These are phyloP conservation scores for Empis stercorea DNA, from an alignment of 2,888 invertebrate genomes.

Conservation along the genomic window DNA sequence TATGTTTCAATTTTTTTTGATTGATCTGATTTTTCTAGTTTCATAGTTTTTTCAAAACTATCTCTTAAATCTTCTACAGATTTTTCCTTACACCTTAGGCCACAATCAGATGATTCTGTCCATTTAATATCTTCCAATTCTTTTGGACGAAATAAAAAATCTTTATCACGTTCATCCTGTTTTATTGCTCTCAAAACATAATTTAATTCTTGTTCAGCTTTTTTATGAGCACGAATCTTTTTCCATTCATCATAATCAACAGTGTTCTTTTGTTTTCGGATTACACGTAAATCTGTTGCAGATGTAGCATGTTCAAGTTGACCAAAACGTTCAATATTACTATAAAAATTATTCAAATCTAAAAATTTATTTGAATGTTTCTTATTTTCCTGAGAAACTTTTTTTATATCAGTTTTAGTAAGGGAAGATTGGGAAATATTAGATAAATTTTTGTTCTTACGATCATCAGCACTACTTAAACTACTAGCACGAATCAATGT, in stretches of 20 bases:
- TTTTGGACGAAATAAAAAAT: constrained; percentile 67
- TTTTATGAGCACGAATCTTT: constrained; percentile 61
- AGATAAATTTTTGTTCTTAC: constrained; percentile 23
- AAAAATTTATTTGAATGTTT: constrained; percentile 58
- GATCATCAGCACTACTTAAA: constrained; percentile 47
- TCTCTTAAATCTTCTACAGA: constrained; percentile 77
- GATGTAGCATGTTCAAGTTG: constrained; percentile 68
- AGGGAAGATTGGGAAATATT: constrained; percentile 30
- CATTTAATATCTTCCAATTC: constrained; percentile 62
- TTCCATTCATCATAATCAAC: constrained; percentile 83
- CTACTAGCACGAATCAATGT: constrained; percentile 49
- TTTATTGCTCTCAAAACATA: constrained; percentile 63
- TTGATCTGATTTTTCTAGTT: constrained; percentile 40
- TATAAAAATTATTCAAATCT: constrained; percentile 74
- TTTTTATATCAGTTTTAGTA: constrained; percentile 38
- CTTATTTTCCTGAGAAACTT: constrained; percentile 16
- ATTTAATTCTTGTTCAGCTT: constrained; percentile 70
- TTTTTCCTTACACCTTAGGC: constrained; percentile 68
- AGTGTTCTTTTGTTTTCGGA: constrained; percentile 63
- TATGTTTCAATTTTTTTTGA: constrained; percentile 34
- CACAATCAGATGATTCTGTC: constrained; percentile 61
- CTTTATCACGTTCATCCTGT: constrained; percentile 66
- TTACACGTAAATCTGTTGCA: constrained; percentile 52
- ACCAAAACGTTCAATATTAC: constrained; percentile 70
- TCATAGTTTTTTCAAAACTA: constrained; percentile 53